Percentiles rank a stretch among this genome's conserved stretches.
These are phyloP conservation scores for Tragulus kanchil DNA, from an alignment of 2,113 vertebrate species.

Conservation along the genomic window DNA sequence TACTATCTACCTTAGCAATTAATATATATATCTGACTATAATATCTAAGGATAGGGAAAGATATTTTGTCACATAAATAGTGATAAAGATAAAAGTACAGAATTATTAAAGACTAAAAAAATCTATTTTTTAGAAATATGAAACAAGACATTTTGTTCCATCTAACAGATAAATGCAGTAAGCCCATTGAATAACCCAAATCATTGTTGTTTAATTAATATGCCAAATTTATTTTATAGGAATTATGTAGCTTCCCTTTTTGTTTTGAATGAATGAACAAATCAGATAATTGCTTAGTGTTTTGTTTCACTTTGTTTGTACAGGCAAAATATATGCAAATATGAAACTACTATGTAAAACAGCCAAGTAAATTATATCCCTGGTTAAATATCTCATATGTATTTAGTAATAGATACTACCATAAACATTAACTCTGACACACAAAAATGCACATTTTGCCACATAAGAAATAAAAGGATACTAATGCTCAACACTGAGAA, in stretches of 20 bases:
- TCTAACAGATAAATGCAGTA: not conserved
- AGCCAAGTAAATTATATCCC: slow-evolving; percentile 7
- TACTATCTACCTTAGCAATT: not conserved
- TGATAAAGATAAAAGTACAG: not conserved
- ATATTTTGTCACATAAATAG: not conserved
- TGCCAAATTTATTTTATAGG: not conserved
- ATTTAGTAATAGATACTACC: slow-evolving; percentile 53
- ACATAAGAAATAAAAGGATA: not conserved
- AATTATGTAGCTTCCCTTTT: not conserved
- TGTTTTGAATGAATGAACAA: slow-evolving; percentile 24
- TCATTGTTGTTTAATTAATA: not conserved
- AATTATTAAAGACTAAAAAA: not conserved
- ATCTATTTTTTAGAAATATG: not conserved
- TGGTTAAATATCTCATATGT: slow-evolving; percentile 9
- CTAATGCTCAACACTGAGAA: not conserved
- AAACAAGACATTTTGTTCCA: not conserved
- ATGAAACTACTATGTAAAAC: not conserved
- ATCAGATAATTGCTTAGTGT: not conserved
- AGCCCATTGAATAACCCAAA: slow-evolving; percentile 19
- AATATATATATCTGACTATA: not conserved
- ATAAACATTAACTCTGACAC: not conserved
- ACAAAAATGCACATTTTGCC: slow-evolving; percentile 23
- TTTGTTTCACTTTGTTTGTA: slow-evolving; percentile 53
- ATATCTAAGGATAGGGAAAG: not conserved
- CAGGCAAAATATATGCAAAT: slow-evolving; percentile 17